phyloP scores from a whole-genome alignment of 2,888 invertebrate species.

The Lasius platythorax region DNA sequence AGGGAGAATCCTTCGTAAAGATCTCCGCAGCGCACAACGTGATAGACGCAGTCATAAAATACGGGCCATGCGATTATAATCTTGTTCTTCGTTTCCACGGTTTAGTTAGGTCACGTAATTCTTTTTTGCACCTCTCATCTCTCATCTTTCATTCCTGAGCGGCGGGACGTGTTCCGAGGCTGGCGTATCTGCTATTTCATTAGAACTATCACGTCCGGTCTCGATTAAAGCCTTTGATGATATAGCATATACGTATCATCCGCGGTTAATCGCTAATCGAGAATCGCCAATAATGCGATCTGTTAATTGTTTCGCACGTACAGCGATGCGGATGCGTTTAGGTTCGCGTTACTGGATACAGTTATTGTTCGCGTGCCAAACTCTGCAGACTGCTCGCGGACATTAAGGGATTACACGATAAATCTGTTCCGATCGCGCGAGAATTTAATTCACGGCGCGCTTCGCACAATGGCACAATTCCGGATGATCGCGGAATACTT shows the following conservation, averaged over 20 bases:
- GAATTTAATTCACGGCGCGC: conserved; percentile 54
- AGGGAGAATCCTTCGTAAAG: conserved; percentile 42
- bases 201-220: conserved; percentile 63
- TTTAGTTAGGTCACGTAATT: conserved; percentile 53
- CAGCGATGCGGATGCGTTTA: background rate
- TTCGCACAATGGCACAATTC: background rate
- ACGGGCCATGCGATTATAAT: conserved; percentile 62
- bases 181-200: conserved; percentile 52
- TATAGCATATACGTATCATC: conserved; percentile 15
- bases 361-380: conserved; percentile 55
- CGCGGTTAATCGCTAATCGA: conserved; percentile 16
- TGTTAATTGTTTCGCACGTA: conserved; percentile 64
- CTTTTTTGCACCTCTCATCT: conserved; percentile 61
- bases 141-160: conserved; percentile 50
- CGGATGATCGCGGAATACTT: conserved; percentile 14
- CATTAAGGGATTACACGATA: conserved; percentile 42
- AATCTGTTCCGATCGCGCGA: conserved; percentile 58
- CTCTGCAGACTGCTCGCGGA: background rate
- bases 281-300: conserved; percentile 24
- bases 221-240: conserved; percentile 38
- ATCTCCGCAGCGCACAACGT: conserved; percentile 52
- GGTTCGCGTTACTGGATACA: conserved; percentile 30
- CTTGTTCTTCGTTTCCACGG: conserved; percentile 16
- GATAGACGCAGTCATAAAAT: conserved; percentile 60
- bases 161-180: conserved; percentile 22